Conservation (phyloP, 2,888 invertebrate species). For the Clunio marinus region DNA sequence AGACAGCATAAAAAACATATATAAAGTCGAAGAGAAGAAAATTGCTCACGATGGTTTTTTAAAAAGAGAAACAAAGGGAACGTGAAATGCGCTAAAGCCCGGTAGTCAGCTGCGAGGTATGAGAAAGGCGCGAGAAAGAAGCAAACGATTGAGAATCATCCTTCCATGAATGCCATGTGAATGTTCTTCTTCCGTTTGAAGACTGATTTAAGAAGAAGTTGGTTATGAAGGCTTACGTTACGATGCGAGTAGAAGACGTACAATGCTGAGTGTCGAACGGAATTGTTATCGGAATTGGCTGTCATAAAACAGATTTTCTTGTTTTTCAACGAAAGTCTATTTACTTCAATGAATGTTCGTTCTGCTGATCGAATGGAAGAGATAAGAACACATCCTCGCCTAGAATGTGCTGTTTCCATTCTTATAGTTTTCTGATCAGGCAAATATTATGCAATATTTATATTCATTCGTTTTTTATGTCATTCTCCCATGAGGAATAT, state of each 20-base stretch:
- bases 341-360: neutral
- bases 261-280: slow-evolving; percentile 10
- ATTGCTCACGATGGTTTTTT: neutral
- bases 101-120: slow-evolving; percentile 14
- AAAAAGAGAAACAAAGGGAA: neutral
- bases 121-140: neutral
- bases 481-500: neutral
- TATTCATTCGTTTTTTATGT: neutral
- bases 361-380: neutral
- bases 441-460: slow-evolving; percentile 1
- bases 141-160: slow-evolving; percentile 24
- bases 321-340: neutral
- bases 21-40: slow-evolving; percentile 4
- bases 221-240: too few species aligned
- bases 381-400: neutral
- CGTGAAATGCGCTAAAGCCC: slow-evolving; percentile 26
- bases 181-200: neutral
- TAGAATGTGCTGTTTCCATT: neutral
- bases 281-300: neutral
- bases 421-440: slow-evolving; percentile 1
- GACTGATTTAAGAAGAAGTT: neutral
- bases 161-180: neutral
- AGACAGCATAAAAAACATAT: neutral
- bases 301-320: neutral
- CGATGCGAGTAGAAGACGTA: too few species aligned